A percentile compares a stretch with the other conserved stretches of the same genome.
phyloP scores from a whole-genome alignment of 92 coral and sea anemone species.

The Porites evermanni region DNA sequence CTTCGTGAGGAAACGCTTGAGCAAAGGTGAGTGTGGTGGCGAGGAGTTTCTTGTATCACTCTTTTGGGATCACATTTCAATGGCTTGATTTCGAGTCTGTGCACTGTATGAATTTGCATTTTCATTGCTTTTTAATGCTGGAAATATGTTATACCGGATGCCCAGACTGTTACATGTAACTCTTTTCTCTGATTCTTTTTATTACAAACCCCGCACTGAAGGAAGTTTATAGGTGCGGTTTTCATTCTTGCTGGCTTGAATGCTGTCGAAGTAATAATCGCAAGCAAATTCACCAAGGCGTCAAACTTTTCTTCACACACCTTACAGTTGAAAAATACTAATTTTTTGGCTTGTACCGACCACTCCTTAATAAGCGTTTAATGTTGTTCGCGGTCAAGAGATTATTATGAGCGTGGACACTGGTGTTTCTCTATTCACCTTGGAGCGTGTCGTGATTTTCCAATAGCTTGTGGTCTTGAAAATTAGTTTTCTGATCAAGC shows the following conservation, averaged over 20 bases:
- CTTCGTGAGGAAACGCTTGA: conserved; percentile 71
- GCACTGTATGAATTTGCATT: not conserved
- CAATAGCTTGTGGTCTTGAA: conserved; percentile 17
- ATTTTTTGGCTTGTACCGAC: not conserved
- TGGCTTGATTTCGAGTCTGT: not conserved
- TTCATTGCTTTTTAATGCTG: conserved; percentile 18
- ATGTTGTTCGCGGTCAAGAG: conserved; percentile 7
- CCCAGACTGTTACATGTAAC: not conserved
- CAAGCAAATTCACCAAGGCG: not conserved
- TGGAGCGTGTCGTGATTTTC: not conserved
- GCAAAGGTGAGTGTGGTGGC: conserved; percentile 73
- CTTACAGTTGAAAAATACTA: not conserved
- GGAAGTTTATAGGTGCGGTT: not conserved
- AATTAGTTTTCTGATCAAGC: conserved; percentile 1
- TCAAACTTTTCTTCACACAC: not conserved
- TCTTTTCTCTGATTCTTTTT: not conserved
- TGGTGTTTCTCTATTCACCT: conserved; percentile 12
- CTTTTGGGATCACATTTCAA: not conserved
- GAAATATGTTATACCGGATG: conserved; percentile 16
- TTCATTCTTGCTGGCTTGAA: not conserved
- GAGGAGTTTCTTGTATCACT: not conserved
- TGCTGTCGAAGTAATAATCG: conserved; percentile 1
- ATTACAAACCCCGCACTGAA: not conserved
- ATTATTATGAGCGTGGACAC: conserved; percentile 4
- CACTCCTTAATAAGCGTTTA: conserved; percentile 26